Evolutionary conservation across 2,797 vertebrate species (phyloP).

Genomic region (Amblyraja radiata): DNA sequence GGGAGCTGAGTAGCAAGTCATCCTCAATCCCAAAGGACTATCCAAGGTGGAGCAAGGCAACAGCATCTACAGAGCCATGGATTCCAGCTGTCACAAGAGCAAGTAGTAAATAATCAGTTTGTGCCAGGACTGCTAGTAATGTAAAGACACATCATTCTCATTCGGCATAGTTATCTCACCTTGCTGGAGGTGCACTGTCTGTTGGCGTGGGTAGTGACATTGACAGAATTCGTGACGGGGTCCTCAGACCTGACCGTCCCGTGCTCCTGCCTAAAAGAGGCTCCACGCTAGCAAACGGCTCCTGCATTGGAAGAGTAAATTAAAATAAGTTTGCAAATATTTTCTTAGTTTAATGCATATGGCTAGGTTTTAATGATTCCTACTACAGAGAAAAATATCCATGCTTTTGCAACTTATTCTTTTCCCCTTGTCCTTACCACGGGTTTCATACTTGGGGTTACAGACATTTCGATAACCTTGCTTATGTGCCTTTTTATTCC

Average conservation of each 20-base stretch:
- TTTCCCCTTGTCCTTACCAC: background rate
- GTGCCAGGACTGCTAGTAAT: background rate
- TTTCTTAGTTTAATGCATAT: background rate
- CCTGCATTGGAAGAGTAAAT: background rate
- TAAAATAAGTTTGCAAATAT: background rate
- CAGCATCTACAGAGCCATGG: background rate
- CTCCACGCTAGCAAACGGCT: conserved; percentile 4
- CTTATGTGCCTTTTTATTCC: background rate
- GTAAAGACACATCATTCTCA: background rate
- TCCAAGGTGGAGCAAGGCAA: background rate
- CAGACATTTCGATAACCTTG: background rate
- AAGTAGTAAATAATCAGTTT: background rate
- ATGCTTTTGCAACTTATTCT: background rate
- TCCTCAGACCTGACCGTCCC: conserved; percentile 16
- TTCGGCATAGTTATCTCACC: conserved; percentile 14
- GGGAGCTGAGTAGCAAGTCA: background rate
- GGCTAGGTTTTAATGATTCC: background rate
- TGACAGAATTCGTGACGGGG: background rate
- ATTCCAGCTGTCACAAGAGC: background rate
- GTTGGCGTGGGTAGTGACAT: conserved; percentile 16
- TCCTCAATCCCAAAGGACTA: too few relatives aligned
- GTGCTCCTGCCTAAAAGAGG: conserved; percentile 32
- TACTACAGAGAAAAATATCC: background rate
- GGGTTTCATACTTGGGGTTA: background rate
- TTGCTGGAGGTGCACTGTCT: conserved; percentile 24